These are phyloP conservation scores for Sandelia bainsii DNA, from an alignment of 2,797 vertebrate species.

Conservation along the genomic window DNA sequence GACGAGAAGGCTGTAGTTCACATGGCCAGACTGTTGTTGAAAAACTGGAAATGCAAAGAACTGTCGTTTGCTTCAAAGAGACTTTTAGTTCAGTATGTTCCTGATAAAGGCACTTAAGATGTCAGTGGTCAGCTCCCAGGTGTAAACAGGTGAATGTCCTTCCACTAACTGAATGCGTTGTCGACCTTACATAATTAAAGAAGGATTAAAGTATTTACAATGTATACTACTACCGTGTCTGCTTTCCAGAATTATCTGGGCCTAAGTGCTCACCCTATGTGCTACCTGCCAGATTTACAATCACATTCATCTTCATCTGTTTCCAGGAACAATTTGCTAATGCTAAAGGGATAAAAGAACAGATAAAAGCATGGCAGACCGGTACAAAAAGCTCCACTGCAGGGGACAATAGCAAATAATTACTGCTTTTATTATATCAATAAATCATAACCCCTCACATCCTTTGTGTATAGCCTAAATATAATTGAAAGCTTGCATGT, in stretches of 20 bases:
- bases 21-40: slow-evolving; percentile 17
- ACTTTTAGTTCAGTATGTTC: slow-evolving; percentile 16
- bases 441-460: slow-evolving; percentile 34
- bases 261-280: slow-evolving; percentile 17
- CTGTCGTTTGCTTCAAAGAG: slow-evolving; percentile 5
- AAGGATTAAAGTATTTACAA: slow-evolving; percentile 2
- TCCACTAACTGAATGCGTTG: slow-evolving; percentile 8
- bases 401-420: slow-evolving; percentile 27
- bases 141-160: slow-evolving; percentile 2
- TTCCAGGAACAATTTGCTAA: slow-evolving; percentile 61
- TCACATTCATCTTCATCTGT: slow-evolving; percentile 40
- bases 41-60: slow-evolving; percentile 23
- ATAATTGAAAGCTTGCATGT: slow-evolving; percentile 51
- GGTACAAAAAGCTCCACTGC: slow-evolving; percentile 8
- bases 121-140: slow-evolving; percentile 20
- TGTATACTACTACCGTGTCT: background rate
- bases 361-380: slow-evolving; percentile 27
- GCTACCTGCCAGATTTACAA: slow-evolving; percentile 33
- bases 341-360: slow-evolving; percentile 43
- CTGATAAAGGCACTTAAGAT: slow-evolving; percentile 3
- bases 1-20: slow-evolving; percentile 53
- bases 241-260: slow-evolving; percentile 13
- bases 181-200: slow-evolving; percentile 20
- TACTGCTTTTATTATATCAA: slow-evolving; percentile 27
- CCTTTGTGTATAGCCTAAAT: slow-evolving; percentile 35